Percentiles rank a stretch among this genome's conserved stretches.
Conservation (phyloP, 2,113 vertebrate species). For the Austrofundulus limnaeus region DNA sequence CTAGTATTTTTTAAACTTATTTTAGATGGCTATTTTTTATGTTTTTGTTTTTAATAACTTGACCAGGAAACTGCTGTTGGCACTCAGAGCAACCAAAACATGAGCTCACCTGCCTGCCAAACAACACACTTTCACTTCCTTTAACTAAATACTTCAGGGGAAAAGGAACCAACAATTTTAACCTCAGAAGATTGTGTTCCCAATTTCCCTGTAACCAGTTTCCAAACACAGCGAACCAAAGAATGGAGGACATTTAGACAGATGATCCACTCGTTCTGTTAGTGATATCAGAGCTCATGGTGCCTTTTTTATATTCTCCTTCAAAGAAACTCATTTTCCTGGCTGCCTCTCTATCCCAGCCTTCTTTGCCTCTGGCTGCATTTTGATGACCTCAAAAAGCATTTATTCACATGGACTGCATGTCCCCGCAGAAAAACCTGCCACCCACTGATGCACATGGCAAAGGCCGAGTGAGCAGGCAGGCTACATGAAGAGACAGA, state of each 20-base stretch:
- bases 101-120: not conserved
- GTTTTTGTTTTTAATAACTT: too few species aligned
- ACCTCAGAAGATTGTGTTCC: not conserved
- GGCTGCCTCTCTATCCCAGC: slow-evolving; percentile 14
- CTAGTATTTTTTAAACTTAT: too few species aligned
- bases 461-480: slow-evolving; percentile 8
- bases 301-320: not conserved
- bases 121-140: not conserved
- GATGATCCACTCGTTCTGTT: not conserved
- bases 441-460: not conserved
- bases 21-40: too few species aligned
- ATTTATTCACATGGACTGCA: slow-evolving; percentile 64
- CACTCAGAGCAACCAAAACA: too few species aligned
- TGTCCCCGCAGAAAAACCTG: slow-evolving; percentile 36
- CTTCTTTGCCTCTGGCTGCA: slow-evolving; percentile 17
- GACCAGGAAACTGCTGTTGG: too few species aligned
- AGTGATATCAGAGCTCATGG: not conserved
- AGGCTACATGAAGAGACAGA: slow-evolving; percentile 17
- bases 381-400: slow-evolving; percentile 36
- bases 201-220: not conserved
- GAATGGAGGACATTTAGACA: not conserved
- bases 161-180: not conserved
- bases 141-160: not conserved
- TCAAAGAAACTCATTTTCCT: slow-evolving; percentile 17
- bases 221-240: not conserved